A percentile compares a stretch with the other conserved stretches of the same genome.
Conservation (phyloP, 1,140 invertebrate genomes). For the Apis laboriosa region DNA sequence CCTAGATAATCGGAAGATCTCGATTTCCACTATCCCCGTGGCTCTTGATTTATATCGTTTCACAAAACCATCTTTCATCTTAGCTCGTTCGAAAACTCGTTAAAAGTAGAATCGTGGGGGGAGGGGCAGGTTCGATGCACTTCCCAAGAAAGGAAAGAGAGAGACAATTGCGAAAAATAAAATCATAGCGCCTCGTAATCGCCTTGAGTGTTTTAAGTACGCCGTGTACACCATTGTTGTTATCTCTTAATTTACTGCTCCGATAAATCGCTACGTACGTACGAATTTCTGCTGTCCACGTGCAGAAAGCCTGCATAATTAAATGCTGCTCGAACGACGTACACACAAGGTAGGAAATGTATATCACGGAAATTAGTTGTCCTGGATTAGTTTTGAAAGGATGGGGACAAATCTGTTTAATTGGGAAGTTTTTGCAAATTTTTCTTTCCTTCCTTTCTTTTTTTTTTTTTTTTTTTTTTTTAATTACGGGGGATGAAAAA, state of each 20-base stretch:
- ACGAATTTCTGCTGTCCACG: constrained; percentile 2
- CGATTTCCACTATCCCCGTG: neutral
- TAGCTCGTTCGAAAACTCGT: neutral
- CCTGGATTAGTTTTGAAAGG: too few species aligned
- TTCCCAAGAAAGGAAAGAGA: neutral
- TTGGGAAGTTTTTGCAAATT: too few species aligned
- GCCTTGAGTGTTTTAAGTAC: constrained; percentile 30
- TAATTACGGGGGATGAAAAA: neutral
- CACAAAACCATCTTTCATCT: neutral
- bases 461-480: too few species aligned
- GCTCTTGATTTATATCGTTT: constrained; percentile 44
- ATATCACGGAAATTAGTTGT: constrained; percentile 5
- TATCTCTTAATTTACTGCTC: constrained; percentile 38
- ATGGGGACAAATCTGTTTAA: too few species aligned
- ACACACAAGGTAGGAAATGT: neutral
- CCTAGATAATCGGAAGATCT: constrained; percentile 51
- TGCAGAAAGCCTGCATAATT: neutral
- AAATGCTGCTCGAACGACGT: constrained; percentile 1
- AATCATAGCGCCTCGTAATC: constrained; percentile 35
- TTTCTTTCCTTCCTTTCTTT: too few species aligned
- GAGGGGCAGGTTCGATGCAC: too few species aligned
- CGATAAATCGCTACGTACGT: constrained; percentile 20
- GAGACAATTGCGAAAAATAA: constrained; percentile 21
- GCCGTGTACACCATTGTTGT: neutral
- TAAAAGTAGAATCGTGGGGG: neutral